These are phyloP conservation scores for Chiloscyllium plagiosum DNA, from an alignment of 2,113 vertebrate genomes.

Conservation along the genomic window DNA sequence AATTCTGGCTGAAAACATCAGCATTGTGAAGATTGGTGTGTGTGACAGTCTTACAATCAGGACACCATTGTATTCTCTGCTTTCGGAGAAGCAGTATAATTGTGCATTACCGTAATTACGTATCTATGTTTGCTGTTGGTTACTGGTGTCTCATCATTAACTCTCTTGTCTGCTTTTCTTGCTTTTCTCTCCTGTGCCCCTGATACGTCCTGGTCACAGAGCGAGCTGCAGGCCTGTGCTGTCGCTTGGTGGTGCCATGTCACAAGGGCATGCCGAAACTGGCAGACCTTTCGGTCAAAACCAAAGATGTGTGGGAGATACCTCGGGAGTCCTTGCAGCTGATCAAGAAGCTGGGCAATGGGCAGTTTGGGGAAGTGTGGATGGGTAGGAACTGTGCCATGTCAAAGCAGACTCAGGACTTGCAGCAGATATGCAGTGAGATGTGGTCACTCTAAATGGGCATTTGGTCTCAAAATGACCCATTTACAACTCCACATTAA, in stretches of 20 bases:
- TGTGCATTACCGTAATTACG: neutral
- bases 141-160: neutral
- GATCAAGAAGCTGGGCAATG: conserved; percentile 83
- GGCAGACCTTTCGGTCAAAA: conserved; percentile 88
- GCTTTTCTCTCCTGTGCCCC: conserved; percentile 39
- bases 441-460: neutral
- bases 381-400: conserved; percentile 66
- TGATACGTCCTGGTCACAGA: conserved; percentile 52
- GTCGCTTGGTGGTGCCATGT: conserved; percentile 78
- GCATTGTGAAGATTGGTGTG: neutral
- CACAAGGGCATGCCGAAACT: conserved; percentile 79
- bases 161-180: conserved; percentile 39
- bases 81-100: neutral
- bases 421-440: neutral
- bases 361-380: conserved; percentile 92
- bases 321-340: conserved; percentile 82
- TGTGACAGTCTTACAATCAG: neutral
- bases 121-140: neutral
- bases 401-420: conserved; percentile 37
- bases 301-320: conserved; percentile 91
- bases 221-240: conserved; percentile 78
- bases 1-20: neutral
- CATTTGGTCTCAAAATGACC: neutral
- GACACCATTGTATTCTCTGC: neutral
- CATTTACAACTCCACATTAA: neutral